Base-by-base conservation (phyloP, 2,113 vertebrate genomes). In the Caracal caracal region DNA sequence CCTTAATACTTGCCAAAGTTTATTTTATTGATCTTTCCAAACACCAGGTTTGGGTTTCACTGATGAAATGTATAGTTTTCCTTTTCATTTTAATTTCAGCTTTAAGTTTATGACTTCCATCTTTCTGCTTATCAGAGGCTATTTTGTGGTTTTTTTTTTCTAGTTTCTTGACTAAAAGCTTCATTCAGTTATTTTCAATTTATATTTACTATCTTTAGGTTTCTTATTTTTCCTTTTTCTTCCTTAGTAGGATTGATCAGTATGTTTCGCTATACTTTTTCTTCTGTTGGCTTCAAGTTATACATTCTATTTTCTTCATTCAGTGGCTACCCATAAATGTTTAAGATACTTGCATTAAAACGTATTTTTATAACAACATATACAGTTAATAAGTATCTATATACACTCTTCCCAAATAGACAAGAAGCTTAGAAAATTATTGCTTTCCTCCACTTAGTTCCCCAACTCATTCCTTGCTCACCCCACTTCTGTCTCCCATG, bases 141-240 rank as follows among this genome's bases (percentile, higher is more conserved):
- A 37, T 65, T 94, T 93, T 82, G 15, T 75, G 65, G 17, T 0
- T 56, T 76, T 81, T 28, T 88, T 92, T 80, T 53, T 81, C 30
- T 81, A 43, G 24, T 53, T 95, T 94, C 47, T 81, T 76, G 16
- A 93, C 78, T 82, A 90, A 93, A 94, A 94, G 22, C 19, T 51
- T 70, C 22, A 43, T 56, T 80, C 81, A 78, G 9, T 90, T 83
- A 30, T 93, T 96, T 81, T 81, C 30, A 13, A 24, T 70, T 37
- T 90, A 89, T 87, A 5, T 66, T 85, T 79, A 66, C 81, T 80
- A 10, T 40, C 43, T 71, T 22, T 93, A 35, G 93, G 28, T 40
- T 59, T 93, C 70, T 80, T 81, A 26, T 35, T 81, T 96, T 81
- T 75, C 10, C 10, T 13, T 15, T 70, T 76, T 66, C 59, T 90